Conservation (phyloP, 2,113 vertebrate genomes). For the Ginglymostoma cirratum region DNA sequence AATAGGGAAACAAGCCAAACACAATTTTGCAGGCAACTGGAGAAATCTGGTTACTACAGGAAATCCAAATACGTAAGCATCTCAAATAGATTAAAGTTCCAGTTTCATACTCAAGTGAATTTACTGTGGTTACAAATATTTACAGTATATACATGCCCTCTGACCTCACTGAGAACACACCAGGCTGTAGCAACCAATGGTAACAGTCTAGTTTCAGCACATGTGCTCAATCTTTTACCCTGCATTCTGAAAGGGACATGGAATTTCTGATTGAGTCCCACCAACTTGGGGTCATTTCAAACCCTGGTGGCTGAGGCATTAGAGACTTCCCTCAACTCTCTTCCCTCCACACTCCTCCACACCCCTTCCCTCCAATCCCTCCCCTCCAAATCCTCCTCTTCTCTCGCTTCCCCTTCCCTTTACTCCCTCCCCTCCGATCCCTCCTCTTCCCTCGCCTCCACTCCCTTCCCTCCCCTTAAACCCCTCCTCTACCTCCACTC, state of each 20-base stretch:
- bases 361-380: neutral
- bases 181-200: neutral
- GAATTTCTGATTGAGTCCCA: neutral
- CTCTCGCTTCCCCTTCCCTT: no score
- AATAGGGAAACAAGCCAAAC: neutral
- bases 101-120: neutral
- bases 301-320: neutral
- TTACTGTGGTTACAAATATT: conserved; percentile 20
- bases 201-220: neutral
- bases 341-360: neutral
- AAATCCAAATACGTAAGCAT: neutral
- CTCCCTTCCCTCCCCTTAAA: neutral
- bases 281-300: neutral
- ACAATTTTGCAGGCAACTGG: neutral
- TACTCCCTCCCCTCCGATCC: neutral
- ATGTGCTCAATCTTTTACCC: neutral
- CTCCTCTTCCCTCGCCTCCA: neutral
- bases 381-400: neutral
- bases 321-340: neutral
- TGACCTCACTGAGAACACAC: neutral
- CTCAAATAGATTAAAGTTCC: neutral
- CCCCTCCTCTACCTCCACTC: neutral
- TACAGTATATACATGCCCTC: neutral
- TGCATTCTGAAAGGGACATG: neutral
- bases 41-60: neutral